Evolutionary conservation across 2,888 invertebrate species (phyloP), one percentile per base, ranked within the genome.

Genomic region (Coenonympha arcania): DNA sequence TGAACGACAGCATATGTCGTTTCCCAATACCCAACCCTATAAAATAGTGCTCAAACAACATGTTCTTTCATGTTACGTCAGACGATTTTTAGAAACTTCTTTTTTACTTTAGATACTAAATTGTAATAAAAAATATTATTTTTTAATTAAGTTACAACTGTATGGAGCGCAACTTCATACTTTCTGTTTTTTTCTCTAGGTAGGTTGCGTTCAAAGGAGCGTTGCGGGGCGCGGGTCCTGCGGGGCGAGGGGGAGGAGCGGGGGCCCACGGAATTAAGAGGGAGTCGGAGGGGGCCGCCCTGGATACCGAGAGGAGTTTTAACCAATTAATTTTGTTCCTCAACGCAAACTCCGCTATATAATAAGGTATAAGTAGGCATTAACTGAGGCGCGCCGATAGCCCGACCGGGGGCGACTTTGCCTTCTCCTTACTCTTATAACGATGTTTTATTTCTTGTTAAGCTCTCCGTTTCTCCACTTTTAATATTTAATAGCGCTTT

Each of bases 301-400:
- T 83, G 86, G 87, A 87, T 86, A 86, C 87, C 79, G 85, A 87
- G 87, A 87, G 87, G 87, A 87, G 87, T 87, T 87, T 87, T 87
- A 87, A 87, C 87, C 87, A 87, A 87, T 87, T 87, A 87, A 87
- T 87, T 87, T 87, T 87, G 87, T 87, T 87, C 87, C 87, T 87
- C 87, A 86, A 86, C 86, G 85, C 86, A 86, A 86, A 86, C 86
- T 86, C 80, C 76, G 86, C 85, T 84, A 85, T 86, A 85, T 84
- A 86, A 85, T 86, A 86, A 85, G 85, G 83, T 86, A 86, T 85
- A 85, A 86, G 86, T 85, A 86, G 86, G 82, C 84, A 83, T 85
- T 85, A 86, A 80, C 79, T 75, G 82, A 81, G 81, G 78, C 80
- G 82, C 82, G 83, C 82, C 83, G 86, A 82, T 83, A 78, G 85